A percentile compares a stretch with the other conserved stretches of the same genome.
Conservation (phyloP, 2,113 vertebrate species). For the Hydrolagus affinis region DNA sequence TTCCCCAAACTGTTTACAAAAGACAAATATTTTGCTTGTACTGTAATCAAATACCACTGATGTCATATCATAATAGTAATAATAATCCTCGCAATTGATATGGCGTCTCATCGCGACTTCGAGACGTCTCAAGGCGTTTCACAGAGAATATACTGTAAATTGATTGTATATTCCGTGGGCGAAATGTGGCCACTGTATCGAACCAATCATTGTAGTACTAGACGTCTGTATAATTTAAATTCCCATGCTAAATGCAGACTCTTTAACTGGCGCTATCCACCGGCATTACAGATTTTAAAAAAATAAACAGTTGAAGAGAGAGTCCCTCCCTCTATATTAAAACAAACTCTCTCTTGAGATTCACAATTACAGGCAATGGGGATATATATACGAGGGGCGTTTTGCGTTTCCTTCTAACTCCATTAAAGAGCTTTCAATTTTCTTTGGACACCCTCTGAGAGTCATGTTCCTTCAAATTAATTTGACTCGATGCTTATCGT, state of each 20-base stretch:
- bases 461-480: neutral
- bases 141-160: too few relatives aligned
- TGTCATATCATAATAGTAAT: too few relatives aligned
- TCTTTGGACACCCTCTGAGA: neutral
- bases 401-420: neutral
- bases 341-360: neutral
- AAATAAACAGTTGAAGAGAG: neutral
- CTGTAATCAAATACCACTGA: too few relatives aligned
- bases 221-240: too few relatives aligned
- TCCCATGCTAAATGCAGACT: neutral
- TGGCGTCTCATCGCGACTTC: too few relatives aligned
- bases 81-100: too few relatives aligned
- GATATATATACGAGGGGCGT: neutral
- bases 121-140: too few relatives aligned
- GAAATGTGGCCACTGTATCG: too few relatives aligned
- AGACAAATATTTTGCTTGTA: too few relatives aligned
- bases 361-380: neutral
- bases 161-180: too few relatives aligned
- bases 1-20: too few relatives aligned
- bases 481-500: slow-evolving; percentile 10
- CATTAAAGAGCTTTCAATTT: neutral
- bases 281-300: neutral
- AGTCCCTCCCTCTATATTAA: neutral
- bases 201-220: too few relatives aligned
- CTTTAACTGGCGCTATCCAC: neutral